These are phyloP conservation scores for Microtus ochrogaster DNA, from an alignment of 2,113 vertebrate species.

Conservation along the genomic window DNA sequence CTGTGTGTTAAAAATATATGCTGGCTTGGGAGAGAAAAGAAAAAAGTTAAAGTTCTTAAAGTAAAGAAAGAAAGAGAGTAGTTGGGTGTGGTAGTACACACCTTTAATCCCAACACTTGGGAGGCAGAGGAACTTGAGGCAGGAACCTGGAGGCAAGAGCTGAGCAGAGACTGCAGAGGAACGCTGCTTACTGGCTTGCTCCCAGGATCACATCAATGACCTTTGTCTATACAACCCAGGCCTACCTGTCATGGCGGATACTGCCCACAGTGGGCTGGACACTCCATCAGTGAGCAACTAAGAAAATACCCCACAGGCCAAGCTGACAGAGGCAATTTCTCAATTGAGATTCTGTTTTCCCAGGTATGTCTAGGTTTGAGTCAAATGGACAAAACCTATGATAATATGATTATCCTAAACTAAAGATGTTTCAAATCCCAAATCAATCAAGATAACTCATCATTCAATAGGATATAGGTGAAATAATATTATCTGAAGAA, in stretches of 20 bases:
- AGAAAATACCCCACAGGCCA: background rate
- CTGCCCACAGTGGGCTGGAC: background rate
- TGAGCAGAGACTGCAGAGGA: background rate
- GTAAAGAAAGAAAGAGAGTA: no score
- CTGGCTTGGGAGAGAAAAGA: no score
- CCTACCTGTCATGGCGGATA: no score
- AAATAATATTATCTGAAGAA: background rate
- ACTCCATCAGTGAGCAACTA: background rate
- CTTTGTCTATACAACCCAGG: background rate
- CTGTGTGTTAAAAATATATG: no score
- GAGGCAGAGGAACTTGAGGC: background rate
- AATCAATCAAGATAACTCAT: background rate
- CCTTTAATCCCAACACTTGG: no score
- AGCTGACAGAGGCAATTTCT: background rate
- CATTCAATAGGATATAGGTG: background rate
- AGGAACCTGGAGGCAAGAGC: background rate
- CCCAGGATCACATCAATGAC: background rate
- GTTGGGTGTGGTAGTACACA: no score
- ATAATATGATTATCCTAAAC: background rate
- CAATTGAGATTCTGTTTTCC: background rate
- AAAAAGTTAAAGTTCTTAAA: no score
- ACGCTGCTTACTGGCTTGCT: background rate
- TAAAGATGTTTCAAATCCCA: background rate
- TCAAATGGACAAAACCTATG: background rate
- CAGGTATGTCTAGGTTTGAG: background rate